Evolutionary conservation across 2,888 invertebrate species (phyloP).

Genomic region (Caradrina clavipalpis): DNA sequence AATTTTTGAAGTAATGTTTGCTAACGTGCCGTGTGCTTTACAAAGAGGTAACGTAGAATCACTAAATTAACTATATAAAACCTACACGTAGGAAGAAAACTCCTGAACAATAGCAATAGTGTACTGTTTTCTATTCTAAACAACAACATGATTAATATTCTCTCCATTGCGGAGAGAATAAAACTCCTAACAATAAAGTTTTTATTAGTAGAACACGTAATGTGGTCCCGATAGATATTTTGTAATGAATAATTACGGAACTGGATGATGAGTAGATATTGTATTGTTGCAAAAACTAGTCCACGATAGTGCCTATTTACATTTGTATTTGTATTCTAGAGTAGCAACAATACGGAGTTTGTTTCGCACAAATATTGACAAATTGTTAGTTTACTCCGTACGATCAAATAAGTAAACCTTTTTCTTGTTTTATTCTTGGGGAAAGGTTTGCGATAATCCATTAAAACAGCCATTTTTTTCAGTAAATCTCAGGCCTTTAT

Average conservation of each 20-base stretch:
- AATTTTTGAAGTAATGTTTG: too few relatives aligned
- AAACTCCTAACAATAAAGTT: constrained; percentile 33
- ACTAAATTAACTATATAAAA: background rate
- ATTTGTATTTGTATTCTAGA: constrained; percentile 12
- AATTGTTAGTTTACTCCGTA: constrained; percentile 15
- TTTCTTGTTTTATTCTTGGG: constrained; percentile 1
- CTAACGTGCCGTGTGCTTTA: too few relatives aligned
- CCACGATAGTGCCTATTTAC: background rate
- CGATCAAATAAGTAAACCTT: constrained; percentile 3
- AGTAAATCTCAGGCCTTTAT: background rate
- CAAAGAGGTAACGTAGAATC: background rate
- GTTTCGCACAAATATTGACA: constrained; percentile 25
- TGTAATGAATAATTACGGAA: constrained; percentile 50
- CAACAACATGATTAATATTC: constrained; percentile 13
- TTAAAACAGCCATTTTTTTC: background rate
- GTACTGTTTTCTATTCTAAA: constrained; percentile 19
- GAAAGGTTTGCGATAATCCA: background rate
- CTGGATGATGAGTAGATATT: background rate
- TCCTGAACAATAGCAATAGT: background rate
- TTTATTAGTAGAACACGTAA: constrained; percentile 31
- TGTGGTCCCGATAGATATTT: constrained; percentile 21
- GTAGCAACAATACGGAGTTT: background rate
- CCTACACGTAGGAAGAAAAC: background rate
- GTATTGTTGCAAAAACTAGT: constrained; percentile 4
- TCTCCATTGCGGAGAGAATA: constrained; percentile 13